Conservation (phyloP, 2,113 vertebrate genomes). For the Azemiops feae region DNA sequence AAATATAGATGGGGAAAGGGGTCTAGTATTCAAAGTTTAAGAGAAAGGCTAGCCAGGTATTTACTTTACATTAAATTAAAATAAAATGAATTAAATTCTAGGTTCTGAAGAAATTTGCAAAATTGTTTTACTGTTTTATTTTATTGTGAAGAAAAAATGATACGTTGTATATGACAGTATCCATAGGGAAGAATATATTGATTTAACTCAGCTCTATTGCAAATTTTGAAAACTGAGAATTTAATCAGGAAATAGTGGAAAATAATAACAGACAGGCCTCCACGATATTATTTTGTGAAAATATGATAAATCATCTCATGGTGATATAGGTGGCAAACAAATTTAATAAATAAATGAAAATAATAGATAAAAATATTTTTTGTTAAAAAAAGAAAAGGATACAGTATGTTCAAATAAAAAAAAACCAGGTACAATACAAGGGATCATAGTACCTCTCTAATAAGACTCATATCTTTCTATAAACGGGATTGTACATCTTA, state of each 20-base stretch:
- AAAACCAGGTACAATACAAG: not conserved
- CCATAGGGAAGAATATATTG: not conserved
- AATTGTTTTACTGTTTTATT: not conserved
- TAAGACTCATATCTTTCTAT: not conserved
- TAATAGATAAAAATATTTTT: not conserved
- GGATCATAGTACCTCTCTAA: not conserved
- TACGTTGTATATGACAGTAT: not conserved
- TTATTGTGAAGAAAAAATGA: not conserved
- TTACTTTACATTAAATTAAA: not conserved
- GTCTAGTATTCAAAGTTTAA: not conserved
- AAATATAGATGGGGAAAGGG: not conserved
- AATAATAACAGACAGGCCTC: slow-evolving; percentile 44
- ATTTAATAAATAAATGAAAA: not conserved
- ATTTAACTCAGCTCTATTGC: not conserved
- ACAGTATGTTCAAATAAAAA: not conserved
- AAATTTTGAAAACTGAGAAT: slow-evolving; percentile 56
- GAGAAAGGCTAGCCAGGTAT: not conserved
- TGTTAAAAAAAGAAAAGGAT: too few relatives aligned
- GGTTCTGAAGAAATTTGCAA: not conserved
- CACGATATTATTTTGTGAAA: not conserved
- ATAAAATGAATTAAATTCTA: not conserved
- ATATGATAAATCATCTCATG: not conserved
- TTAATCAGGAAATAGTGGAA: slow-evolving; percentile 40
- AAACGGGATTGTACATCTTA: not conserved
- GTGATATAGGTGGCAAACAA: not conserved